Percentiles rank a stretch among this genome's conserved stretches.
Conservation (phyloP, 1,140 invertebrate species). For the Solen grandis region DNA sequence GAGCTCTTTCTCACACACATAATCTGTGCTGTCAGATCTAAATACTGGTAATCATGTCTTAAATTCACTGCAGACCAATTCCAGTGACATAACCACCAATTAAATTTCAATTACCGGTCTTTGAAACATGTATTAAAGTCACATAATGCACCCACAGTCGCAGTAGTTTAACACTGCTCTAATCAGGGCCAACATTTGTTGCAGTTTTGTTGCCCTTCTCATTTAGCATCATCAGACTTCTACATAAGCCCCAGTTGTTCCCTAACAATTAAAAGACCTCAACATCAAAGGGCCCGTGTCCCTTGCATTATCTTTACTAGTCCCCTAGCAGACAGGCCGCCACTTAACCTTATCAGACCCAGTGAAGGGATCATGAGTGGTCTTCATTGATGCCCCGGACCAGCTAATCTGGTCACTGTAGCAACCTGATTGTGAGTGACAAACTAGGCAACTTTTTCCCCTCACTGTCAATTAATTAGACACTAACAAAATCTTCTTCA, state of each 20-base stretch:
- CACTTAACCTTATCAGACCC: constrained; percentile 28
- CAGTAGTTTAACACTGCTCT: not conserved
- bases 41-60: too few species aligned
- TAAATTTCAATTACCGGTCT: constrained; percentile 31
- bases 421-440: constrained; percentile 38
- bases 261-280: constrained; percentile 1
- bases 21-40: too few species aligned
- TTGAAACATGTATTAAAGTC: not conserved
- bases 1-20: too few species aligned
- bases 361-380: constrained; percentile 16
- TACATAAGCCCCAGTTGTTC: constrained; percentile 3
- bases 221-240: constrained; percentile 1
- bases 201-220: not conserved
- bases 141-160: constrained; percentile 30
- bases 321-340: not conserved
- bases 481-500: not conserved
- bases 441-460: constrained; percentile 16
- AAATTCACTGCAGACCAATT: too few species aligned
- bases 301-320: constrained; percentile 35
- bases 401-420: constrained; percentile 27
- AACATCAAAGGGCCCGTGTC: constrained; percentile 38
- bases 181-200: constrained; percentile 23
- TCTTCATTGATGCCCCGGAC: constrained; percentile 10
- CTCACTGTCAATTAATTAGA: not conserved
- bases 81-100: too few species aligned